phyloP scores from a whole-genome alignment of 2,113 vertebrate species.

The Oreochromis niloticus region DNA sequence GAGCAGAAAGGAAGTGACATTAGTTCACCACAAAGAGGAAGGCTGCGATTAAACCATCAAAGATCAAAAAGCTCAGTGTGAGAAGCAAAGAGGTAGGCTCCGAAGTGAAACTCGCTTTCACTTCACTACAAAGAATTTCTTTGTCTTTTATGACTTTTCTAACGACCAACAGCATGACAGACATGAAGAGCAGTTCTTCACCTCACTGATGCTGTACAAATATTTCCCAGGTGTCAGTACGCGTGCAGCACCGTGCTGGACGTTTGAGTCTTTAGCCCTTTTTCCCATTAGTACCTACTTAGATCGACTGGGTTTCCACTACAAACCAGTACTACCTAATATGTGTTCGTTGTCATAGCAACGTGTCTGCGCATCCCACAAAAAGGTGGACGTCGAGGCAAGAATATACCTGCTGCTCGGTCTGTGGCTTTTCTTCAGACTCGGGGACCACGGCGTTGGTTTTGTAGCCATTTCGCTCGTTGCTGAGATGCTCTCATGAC shows the following conservation, averaged over 20 bases:
- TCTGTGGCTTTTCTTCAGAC: background rate
- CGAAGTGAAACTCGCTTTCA: background rate
- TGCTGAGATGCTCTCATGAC: rapidly evolving
- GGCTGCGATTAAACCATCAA: background rate
- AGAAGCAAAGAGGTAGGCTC: background rate
- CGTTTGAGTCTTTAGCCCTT: background rate
- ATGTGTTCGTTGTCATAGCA: background rate
- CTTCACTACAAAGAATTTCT: background rate
- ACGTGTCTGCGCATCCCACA: rapidly evolving
- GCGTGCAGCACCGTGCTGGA: background rate
- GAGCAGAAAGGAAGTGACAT: background rate
- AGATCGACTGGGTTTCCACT: background rate
- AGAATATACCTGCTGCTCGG: rapidly evolving
- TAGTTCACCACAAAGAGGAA: background rate
- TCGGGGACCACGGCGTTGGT: background rate
- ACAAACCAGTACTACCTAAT: background rate
- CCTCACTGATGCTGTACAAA: rapidly evolving
- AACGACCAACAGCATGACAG: rapidly evolving
- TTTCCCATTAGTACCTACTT: rapidly evolving
- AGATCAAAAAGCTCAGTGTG: background rate
- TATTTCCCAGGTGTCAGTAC: background rate
- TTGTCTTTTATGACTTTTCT: background rate
- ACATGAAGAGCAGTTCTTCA: background rate
- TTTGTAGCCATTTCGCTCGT: background rate
- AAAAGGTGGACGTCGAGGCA: background rate